phyloP scores from a whole-genome alignment of 2,797 vertebrate genomes.

The Neosilurus mollespiculum region DNA sequence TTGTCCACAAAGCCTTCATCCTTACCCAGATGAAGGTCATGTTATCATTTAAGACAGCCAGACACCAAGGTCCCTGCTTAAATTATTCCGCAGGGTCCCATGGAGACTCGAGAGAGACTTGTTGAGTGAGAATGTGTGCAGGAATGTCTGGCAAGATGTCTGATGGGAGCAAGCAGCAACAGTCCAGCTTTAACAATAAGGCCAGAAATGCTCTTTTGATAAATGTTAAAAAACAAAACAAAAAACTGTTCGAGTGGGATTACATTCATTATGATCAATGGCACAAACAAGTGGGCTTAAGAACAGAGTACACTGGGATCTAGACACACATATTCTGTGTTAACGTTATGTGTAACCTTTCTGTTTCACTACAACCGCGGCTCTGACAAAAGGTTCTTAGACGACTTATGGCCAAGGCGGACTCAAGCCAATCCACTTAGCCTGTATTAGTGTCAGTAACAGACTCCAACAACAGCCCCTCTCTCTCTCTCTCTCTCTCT shows the following conservation, averaged over 20 bases:
- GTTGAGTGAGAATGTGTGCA: neutral
- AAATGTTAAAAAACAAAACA: neutral
- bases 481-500: no score
- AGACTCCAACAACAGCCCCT: slow-evolving; percentile 54
- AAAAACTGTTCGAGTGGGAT: neutral
- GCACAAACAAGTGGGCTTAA: slow-evolving; percentile 2
- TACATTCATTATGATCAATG: slow-evolving; percentile 7
- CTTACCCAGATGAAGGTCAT: slow-evolving; percentile 51
- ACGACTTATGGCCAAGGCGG: slow-evolving; percentile 72
- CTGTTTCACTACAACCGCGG: slow-evolving; percentile 53
- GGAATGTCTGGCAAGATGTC: slow-evolving; percentile 8
- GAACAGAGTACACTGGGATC: neutral
- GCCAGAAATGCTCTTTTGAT: slow-evolving; percentile 1
- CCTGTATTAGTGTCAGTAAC: slow-evolving; percentile 75
- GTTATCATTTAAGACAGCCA: slow-evolving; percentile 40
- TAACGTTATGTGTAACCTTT: neutral
- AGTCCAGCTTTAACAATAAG: neutral
- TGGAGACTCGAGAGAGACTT: slow-evolving; percentile 2
- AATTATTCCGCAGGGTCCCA: neutral
- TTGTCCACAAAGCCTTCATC: slow-evolving; percentile 40
- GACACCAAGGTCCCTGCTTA: slow-evolving; percentile 42
- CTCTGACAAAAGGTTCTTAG: slow-evolving; percentile 70
- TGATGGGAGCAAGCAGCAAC: neutral
- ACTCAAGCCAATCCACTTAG: slow-evolving; percentile 76
- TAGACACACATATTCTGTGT: neutral